Percentiles rank a stretch among this genome's conserved stretches.
These are phyloP conservation scores for Aulostomus chinensis DNA, from an alignment of 2,797 vertebrate species.

Conservation along the genomic window DNA sequence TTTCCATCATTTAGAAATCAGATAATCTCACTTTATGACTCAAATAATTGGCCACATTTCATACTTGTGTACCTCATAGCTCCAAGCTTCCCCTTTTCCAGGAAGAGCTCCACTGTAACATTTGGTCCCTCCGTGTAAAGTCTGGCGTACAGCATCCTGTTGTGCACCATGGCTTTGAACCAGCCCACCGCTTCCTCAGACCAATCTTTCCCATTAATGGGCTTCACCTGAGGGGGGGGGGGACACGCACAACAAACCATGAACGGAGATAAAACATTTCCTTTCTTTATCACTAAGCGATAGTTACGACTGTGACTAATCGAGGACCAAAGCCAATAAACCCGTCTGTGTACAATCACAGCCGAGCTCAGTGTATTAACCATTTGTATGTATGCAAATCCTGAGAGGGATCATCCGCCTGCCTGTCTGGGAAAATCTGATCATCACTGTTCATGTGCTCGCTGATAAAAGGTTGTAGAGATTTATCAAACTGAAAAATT, in stretches of 20 bases:
- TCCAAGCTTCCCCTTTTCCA: constrained; percentile 80
- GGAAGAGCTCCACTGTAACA: constrained; percentile 76
- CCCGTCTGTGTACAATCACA: constrained; percentile 7
- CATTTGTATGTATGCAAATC: constrained; percentile 37
- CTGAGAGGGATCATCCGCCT: not conserved
- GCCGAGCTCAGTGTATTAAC: constrained; percentile 18
- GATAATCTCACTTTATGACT: not conserved
- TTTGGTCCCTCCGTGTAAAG: constrained; percentile 62
- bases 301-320: constrained; percentile 61
- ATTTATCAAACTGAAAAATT: too few species aligned
- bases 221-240: constrained; percentile 69
- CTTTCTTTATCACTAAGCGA: constrained; percentile 46
- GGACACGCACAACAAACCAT: constrained; percentile 39
- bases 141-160: constrained; percentile 74
- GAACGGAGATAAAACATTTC: constrained; percentile 39
- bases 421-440: not conserved
- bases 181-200: constrained; percentile 72
- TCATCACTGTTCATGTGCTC: not conserved
- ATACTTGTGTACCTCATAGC: constrained; percentile 74
- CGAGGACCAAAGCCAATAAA: constrained; percentile 36
- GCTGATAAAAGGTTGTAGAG: too few species aligned
- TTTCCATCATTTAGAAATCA: not conserved
- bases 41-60: not conserved
- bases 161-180: constrained; percentile 75
- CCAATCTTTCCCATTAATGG: constrained; percentile 71